Evolutionary conservation across 2,888 invertebrate genomes (phyloP).

Genomic region (Morpho deidamia): DNA sequence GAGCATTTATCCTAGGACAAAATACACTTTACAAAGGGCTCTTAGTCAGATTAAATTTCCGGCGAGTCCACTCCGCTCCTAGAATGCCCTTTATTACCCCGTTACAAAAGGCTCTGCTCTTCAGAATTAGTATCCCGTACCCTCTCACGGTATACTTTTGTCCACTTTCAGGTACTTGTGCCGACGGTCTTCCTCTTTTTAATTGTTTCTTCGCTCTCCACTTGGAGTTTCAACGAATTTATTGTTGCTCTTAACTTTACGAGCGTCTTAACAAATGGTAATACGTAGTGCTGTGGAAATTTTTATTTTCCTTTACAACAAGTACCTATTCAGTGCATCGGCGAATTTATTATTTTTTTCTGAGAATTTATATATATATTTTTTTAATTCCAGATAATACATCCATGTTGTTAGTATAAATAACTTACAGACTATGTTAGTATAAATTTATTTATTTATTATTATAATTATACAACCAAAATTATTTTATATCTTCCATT

Average conservation of each 20-base stretch:
- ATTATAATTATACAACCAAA: no score
- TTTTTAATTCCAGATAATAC: no score
- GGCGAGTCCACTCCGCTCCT: constrained; percentile 66
- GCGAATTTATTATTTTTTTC: no score
- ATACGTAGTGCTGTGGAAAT: constrained; percentile 1
- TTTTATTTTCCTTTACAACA: neutral
- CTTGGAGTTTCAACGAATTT: constrained; percentile 19
- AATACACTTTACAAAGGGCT: constrained; percentile 63
- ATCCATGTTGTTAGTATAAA: no score
- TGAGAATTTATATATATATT: neutral
- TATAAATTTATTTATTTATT: no score
- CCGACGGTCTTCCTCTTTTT: constrained; percentile 18
- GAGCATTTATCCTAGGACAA: constrained; percentile 66
- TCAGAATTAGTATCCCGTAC: constrained; percentile 64
- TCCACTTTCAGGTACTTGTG: constrained; percentile 27
- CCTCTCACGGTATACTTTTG: constrained; percentile 46
- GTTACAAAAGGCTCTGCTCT: constrained; percentile 60
- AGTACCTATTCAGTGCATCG: neutral
- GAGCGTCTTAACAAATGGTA: constrained; percentile 17
- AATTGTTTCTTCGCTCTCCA: constrained; percentile 22
- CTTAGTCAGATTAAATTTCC: constrained; percentile 73
- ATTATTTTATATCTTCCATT: no score
- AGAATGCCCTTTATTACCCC: constrained; percentile 70
- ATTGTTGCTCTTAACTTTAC: constrained; percentile 22
- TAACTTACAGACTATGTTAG: no score